Base-by-base conservation (phyloP, 2,888 invertebrate genomes). In the Penaeus monodon region DNA sequence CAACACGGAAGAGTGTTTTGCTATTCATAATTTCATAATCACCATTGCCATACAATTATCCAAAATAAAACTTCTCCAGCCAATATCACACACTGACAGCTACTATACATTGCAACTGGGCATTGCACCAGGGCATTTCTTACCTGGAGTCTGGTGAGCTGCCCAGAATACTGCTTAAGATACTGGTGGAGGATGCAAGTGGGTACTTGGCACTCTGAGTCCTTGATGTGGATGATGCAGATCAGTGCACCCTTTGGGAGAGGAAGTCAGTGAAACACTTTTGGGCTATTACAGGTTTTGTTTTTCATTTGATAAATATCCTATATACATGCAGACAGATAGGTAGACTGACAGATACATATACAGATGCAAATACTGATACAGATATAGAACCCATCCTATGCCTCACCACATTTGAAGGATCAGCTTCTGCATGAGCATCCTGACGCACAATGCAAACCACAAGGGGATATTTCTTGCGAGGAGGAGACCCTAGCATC, bases 131-230 rank as follows among this genome's bases (percentile, higher is more conserved):
- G 49, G 22, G 17, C 24, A 44, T 24, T 63, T 63, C 92, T 93
- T 93, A 96, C 96, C 95, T 97, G 96, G 90, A 97, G 94, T 92
- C 96, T 96, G 88, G 96, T 96, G 87, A 96, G 93, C 91, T 96
- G 96, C 73, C 96, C 96, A 91, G 95, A 96, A 79, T 96, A 96
- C 92, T 96, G 96, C 92, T 97, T 97, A 89, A 97, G 93, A 93
- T 96, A 97, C 93, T 97, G 97, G 78, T 96, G 96, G 91, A 97
- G 94, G 91, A 97, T 95, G 91, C 96, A 96, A 91, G 97, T 96
- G 81, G 96, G 95, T 91, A 96, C 93, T 66, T 95, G 94, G 92
- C 96, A 96, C 89, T 96, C 95, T 73, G 95, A 94, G 93, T 97
- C 97, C 91, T 95, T 95, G 90, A 97, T 95, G 92, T 97, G 97